Evolutionary conservation across 2,888 invertebrate species (phyloP).

Genomic region (Oxyteleia sp.): DNA sequence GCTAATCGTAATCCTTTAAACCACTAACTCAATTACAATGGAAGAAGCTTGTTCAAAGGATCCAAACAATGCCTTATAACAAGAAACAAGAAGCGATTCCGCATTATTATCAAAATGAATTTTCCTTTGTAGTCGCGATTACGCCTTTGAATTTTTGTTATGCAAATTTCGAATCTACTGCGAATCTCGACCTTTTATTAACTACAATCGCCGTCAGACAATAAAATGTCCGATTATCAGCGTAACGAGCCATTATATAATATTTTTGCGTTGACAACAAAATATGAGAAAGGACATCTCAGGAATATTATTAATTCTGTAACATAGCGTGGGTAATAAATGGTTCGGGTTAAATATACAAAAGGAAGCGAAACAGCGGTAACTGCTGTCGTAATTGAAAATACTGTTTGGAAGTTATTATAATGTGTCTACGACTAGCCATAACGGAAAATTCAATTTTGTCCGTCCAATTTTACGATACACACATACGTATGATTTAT

Average conservation of each 20-base stretch:
- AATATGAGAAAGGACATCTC: constrained; percentile 10
- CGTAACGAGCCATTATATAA: constrained; percentile 15
- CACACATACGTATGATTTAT: constrained; percentile 26
- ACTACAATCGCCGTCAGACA: constrained; percentile 7
- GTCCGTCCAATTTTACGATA: constrained; percentile 46
- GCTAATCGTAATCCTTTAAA: constrained; percentile 25
- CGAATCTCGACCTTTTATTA: constrained; percentile 16
- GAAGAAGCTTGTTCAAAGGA: constrained; percentile 22
- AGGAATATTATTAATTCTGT: constrained; percentile 10
- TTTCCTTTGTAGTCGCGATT: constrained; percentile 12
- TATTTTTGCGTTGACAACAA: constrained; percentile 4
- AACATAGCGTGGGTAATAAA: constrained; percentile 9
- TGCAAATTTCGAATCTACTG: constrained; percentile 23
- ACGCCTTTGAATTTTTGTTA: constrained; percentile 30
- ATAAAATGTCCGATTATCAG: constrained; percentile 9
- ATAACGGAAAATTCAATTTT: constrained; percentile 52
- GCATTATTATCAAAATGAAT: constrained; percentile 31
- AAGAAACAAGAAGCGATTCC: constrained; percentile 19
- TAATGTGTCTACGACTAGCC: constrained; percentile 17
- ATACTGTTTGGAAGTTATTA: constrained; percentile 20
- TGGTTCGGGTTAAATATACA: constrained; percentile 16
- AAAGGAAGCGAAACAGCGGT: constrained; percentile 1
- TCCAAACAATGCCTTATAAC: constrained; percentile 27
- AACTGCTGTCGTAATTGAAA: constrained; percentile 26
- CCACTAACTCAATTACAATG: constrained; percentile 22